phyloP scores from a whole-genome alignment of 2,797 vertebrate species.

The Argentina silus region DNA sequence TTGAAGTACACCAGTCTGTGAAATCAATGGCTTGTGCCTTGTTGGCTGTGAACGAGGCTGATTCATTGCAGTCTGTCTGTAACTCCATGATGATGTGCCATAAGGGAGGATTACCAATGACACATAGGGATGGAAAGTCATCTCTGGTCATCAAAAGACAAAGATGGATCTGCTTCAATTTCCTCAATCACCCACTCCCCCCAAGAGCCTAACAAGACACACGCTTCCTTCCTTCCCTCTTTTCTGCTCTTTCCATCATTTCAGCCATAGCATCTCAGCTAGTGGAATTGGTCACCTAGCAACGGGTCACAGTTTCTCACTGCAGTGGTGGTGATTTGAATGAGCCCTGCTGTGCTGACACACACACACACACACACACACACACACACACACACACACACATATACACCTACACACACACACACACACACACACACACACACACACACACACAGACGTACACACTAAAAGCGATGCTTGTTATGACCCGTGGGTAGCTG shows the following conservation, averaged over 20 bases:
- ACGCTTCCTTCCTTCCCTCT: slow-evolving; percentile 23
- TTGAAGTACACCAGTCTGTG: neutral
- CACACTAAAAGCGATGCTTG: too few species aligned
- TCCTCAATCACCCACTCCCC: slow-evolving; percentile 5
- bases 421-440: too few species aligned
- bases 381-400: neutral
- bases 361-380: slow-evolving; percentile 6
- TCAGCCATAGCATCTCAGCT: slow-evolving; percentile 32
- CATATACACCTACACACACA: too few species aligned
- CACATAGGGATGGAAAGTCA: too few species aligned
- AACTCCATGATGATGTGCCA: neutral
- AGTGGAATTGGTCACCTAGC: slow-evolving; percentile 56
- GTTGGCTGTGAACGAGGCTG: neutral
- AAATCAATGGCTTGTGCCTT: neutral
- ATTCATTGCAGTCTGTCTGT: neutral
- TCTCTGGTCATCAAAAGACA: too few species aligned
- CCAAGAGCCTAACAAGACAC: slow-evolving; percentile 16
- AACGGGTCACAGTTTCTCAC: slow-evolving; percentile 44
- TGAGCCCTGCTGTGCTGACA: slow-evolving; percentile 33
- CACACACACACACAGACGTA: too few species aligned
- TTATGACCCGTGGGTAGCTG: too few species aligned
- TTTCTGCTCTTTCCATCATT: slow-evolving; percentile 30
- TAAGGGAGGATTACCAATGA: too few species aligned
- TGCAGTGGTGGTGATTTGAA: slow-evolving; percentile 40
- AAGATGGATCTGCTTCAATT: neutral